Evolutionary conservation across 2,888 invertebrate species (phyloP).

Genomic region (Harpalus rufipes): DNA sequence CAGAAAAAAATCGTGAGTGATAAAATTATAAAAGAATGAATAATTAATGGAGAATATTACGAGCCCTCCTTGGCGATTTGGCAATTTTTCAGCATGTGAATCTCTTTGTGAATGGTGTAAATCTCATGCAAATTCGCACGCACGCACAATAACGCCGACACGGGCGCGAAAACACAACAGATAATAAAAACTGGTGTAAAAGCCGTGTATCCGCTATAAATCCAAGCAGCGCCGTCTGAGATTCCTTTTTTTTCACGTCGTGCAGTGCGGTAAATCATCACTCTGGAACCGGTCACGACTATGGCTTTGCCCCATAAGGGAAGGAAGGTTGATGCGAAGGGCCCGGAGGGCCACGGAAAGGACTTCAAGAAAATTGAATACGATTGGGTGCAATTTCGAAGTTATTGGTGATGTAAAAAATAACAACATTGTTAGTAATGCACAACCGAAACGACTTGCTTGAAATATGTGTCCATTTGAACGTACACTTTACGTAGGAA

Average conservation of each 20-base stretch:
- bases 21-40: not conserved
- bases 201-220: constrained; percentile 64
- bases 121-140: constrained; percentile 25
- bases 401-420: too few species aligned
- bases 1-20: not conserved
- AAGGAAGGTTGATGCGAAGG: too few species aligned
- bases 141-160: constrained; percentile 36
- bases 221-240: constrained; percentile 48
- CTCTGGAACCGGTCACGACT: constrained; percentile 1
- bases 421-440: too few species aligned
- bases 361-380: too few species aligned
- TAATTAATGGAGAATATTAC: not conserved
- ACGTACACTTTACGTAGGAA: too few species aligned
- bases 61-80: not conserved
- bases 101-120: not conserved
- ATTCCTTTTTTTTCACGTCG: constrained; percentile 50
- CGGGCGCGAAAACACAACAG: constrained; percentile 55
- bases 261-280: constrained; percentile 43
- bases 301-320: not conserved
- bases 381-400: too few species aligned
- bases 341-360: too few species aligned
- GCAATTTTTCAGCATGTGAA: not conserved
- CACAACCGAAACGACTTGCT: too few species aligned
- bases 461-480: too few species aligned
- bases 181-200: constrained; percentile 65